Evolutionary conservation across 2,888 invertebrate species (phyloP), one percentile per base, ranked within the genome.

Genomic region (Eutolmus rufibarbis): DNA sequence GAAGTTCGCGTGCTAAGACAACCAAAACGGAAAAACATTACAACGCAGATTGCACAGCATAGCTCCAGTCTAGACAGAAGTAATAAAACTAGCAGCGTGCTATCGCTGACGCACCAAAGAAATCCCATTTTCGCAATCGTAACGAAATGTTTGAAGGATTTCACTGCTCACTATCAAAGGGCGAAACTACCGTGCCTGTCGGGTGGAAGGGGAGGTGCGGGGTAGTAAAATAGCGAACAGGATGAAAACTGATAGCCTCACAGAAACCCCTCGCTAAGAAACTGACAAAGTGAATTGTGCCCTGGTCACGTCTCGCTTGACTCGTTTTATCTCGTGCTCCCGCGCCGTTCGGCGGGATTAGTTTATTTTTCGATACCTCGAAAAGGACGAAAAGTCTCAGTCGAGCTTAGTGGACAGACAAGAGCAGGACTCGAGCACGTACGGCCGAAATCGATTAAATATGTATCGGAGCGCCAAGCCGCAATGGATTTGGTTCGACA

Each of bases 201-300:
- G 57, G 57, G 57, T 5, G 23, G 57, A 5, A 40, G 40, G 9
- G 12, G 66, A 8, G 8, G 8, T 66, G 3, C 19, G 66, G 12
- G 66, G 66, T 23, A 19, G 66, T 28, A 78, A 40, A 78, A 78
- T 46, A 19, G 37, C 7, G 43, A 43, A 2, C 40, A 19, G 23
- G 43, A 43, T 23, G 43, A 78, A 78, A 34, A 43, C 78, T 78
- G 78, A 78, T 78, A 78, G 78, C 78, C 12, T 78, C 9, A 28
- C 12, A 66, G 12, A 78, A 78, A 78, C 78, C 78, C 23, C 8
- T 43, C 9, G 66, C 23, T 43, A 23, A 43, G 78, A n/a, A 37
- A 78, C 14, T 78, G 43, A 78, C 40, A 78, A 78, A 78, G 78
- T 43, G 78, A 78, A 78, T 78, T 78, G 78, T 78, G 43, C 43